Evolutionary conservation across 2,888 invertebrate species (phyloP).

Genomic region (Aspidiotus rigidus): DNA sequence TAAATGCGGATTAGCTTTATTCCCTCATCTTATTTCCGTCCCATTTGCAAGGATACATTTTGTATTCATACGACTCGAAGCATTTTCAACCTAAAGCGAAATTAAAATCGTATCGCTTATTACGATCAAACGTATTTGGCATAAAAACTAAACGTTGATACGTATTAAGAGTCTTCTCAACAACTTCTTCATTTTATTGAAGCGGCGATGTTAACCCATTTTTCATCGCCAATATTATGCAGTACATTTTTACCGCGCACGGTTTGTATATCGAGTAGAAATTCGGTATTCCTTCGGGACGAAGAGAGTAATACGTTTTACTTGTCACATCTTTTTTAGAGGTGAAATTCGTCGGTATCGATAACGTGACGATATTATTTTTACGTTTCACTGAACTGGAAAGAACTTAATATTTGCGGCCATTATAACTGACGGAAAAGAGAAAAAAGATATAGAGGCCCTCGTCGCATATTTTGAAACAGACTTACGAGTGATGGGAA

Average conservation of each 20-base stretch:
- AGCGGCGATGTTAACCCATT: too few relatives aligned
- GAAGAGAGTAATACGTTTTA: conserved; percentile 31
- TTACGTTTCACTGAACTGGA: conserved; percentile 30
- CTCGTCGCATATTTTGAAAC: background rate
- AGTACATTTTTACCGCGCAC: background rate
- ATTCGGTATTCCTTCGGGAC: conserved; percentile 30
- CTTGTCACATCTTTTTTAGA: conserved; percentile 28
- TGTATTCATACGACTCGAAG: too few relatives aligned
- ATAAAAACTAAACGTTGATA: too few relatives aligned
- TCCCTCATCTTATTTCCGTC: too few relatives aligned
- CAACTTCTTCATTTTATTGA: too few relatives aligned
- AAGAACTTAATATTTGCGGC: conserved; percentile 31
- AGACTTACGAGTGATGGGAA: background rate
- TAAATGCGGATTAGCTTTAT: too few relatives aligned
- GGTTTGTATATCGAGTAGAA: background rate
- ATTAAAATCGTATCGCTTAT: too few relatives aligned
- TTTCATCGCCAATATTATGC: too few relatives aligned
- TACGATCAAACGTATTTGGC: too few relatives aligned
- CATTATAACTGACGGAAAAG: conserved; percentile 14
- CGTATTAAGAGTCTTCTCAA: too few relatives aligned
- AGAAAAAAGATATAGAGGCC: background rate
- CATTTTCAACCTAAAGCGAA: too few relatives aligned
- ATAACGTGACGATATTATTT: conserved; percentile 30
- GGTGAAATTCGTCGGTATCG: conserved; percentile 24
- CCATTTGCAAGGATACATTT: too few relatives aligned